Percentiles rank a stretch among this genome's conserved stretches.
Conservation (phyloP, 2,888 invertebrate genomes). For the Iphiclides podalirius region DNA sequence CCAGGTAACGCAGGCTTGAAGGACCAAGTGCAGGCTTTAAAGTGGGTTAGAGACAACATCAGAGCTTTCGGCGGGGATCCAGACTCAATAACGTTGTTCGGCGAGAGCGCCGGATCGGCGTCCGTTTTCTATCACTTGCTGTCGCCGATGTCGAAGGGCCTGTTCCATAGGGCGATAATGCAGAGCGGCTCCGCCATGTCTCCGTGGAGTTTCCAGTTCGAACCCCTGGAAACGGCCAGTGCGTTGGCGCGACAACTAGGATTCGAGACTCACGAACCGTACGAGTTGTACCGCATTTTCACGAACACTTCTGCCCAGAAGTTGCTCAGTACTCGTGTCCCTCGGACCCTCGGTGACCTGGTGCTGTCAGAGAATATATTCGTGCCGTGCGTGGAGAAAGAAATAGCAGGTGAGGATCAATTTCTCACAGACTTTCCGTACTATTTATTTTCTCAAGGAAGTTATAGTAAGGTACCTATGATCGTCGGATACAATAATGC, state of each 20-base stretch:
- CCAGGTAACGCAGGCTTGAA: conserved; percentile 68
- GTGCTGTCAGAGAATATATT: conserved; percentile 65
- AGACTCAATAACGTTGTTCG: conserved; percentile 61
- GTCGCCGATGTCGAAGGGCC: conserved; percentile 61
- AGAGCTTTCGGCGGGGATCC: conserved; percentile 63
- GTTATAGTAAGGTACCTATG: conserved; percentile 55
- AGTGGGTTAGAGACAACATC: conserved; percentile 62
- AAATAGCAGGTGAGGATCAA: conserved; percentile 38
- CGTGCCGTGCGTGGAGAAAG: conserved; percentile 62
- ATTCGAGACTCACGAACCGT: conserved; percentile 43
- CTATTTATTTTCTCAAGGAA: conserved; percentile 47
- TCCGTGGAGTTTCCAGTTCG: conserved; percentile 63
- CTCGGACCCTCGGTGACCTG: conserved; percentile 55
- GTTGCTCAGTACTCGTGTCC: conserved; percentile 51
- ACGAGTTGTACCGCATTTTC: conserved; percentile 51
- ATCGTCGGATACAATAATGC: conserved; percentile 63
- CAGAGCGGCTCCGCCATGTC: conserved; percentile 67
- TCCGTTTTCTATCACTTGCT: conserved; percentile 60
- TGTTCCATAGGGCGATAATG: conserved; percentile 64
- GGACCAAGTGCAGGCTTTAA: conserved; percentile 63
- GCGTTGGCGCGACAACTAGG: conserved; percentile 52
- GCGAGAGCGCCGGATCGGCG: conserved; percentile 70
- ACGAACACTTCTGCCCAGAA: conserved; percentile 41
- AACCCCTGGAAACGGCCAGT: conserved; percentile 55
- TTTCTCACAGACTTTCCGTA: conserved; percentile 59